Conservation (phyloP, 1,140 invertebrate genomes). For the Eumaeus atala region DNA sequence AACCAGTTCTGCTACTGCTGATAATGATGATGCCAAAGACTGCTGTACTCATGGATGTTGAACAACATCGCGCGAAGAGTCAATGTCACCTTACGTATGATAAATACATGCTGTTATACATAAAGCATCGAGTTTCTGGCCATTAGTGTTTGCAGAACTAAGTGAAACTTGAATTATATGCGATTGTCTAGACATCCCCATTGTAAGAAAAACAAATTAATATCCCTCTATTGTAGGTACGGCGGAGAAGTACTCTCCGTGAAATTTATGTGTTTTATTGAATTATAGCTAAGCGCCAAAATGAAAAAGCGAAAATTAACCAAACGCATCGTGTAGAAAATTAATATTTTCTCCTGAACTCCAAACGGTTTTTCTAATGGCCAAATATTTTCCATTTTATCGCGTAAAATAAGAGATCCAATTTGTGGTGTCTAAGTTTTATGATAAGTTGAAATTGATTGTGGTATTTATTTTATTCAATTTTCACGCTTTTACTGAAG, state of each 20-base stretch:
- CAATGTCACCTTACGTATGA: conserved; percentile 22
- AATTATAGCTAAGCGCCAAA: conserved; percentile 49
- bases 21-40: too few species aligned
- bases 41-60: too few species aligned
- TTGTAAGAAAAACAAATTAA: conserved; percentile 73
- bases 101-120: conserved; percentile 45
- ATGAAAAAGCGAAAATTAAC: conserved; percentile 49
- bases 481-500: too few species aligned
- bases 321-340: conserved; percentile 40
- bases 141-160: conserved; percentile 61
- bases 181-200: conserved; percentile 66
- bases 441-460: too few species aligned
- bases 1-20: too few species aligned
- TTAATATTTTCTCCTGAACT: conserved; percentile 32
- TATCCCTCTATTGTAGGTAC: conserved; percentile 55
- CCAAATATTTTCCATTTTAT: conserved; percentile 27
- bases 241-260: conserved; percentile 51
- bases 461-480: too few species aligned
- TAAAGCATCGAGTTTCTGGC: conserved; percentile 38
- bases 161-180: conserved; percentile 70
- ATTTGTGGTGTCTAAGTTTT: background rate
- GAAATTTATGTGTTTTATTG: conserved; percentile 63
- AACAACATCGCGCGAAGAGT: too few species aligned
- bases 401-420: conserved; percentile 18
- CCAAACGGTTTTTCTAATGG: conserved; percentile 26